Percentiles rank a stretch among this genome's conserved stretches.
Conservation (phyloP, 2,113 vertebrate genomes). For the Prochilodus magdalenae region DNA sequence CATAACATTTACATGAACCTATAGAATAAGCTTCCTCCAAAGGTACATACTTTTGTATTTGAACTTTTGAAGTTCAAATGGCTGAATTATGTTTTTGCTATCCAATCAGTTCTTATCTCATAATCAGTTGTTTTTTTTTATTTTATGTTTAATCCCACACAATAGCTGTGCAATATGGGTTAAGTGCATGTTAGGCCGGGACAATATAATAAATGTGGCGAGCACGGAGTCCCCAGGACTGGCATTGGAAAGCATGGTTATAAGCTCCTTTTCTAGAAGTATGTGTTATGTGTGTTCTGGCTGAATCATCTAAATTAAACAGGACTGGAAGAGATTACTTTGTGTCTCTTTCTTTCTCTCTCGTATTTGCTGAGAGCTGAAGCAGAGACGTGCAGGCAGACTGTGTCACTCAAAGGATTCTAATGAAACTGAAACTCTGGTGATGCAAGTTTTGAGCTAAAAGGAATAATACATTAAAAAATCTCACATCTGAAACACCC, state of each 20-base stretch:
- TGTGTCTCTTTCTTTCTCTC: neutral
- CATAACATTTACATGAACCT: no score
- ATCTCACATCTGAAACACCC: neutral
- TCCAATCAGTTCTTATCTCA: neutral
- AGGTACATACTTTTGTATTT: no score
- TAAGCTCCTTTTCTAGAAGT: conserved; percentile 3
- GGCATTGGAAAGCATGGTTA: neutral
- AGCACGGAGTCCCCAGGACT: neutral
- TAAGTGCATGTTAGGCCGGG: neutral
- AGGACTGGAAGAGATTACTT: neutral
- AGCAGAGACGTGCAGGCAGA: neutral
- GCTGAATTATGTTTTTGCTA: neutral
- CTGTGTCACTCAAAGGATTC: neutral
- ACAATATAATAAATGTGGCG: neutral
- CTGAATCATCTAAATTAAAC: neutral
- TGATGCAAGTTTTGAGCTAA: conserved; percentile 7
- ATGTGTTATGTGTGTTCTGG: conserved; percentile 22
- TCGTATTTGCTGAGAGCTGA: neutral
- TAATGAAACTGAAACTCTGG: conserved; percentile 7
- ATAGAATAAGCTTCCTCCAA: no score
- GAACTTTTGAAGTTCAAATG: no score
- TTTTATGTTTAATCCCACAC: neutral
- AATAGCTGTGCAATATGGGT: neutral
- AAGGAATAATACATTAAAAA: conserved; percentile 29
- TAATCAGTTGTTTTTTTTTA: no score